Percentiles rank a stretch among this genome's conserved stretches.
Conservation (phyloP, 2,888 invertebrate species). For the Thera obeliscata region DNA sequence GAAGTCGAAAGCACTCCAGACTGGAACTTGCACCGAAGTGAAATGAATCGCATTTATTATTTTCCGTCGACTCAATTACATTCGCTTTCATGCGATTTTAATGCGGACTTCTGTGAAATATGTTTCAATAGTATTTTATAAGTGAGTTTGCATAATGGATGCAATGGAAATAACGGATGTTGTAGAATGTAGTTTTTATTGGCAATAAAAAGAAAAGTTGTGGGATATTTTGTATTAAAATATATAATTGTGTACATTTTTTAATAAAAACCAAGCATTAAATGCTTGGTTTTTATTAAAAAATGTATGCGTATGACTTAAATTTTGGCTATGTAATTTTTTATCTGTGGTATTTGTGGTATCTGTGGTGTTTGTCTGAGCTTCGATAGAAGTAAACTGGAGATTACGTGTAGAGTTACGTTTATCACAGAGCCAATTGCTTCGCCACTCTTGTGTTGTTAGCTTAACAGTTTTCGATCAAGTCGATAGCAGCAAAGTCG, state of each 20-base stretch:
- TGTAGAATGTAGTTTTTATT: not conserved
- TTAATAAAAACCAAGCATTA: too few relatives aligned
- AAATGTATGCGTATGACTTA: too few relatives aligned
- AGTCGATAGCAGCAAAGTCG: slow-evolving; percentile 2
- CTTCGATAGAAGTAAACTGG: not conserved
- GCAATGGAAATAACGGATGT: slow-evolving; percentile 7
- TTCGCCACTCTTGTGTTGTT: slow-evolving; percentile 10
- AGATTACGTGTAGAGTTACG: slow-evolving; percentile 3
- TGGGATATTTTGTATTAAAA: too few relatives aligned
- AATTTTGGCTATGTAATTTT: too few relatives aligned
- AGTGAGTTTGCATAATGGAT: slow-evolving; percentile 17
- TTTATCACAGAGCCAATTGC: slow-evolving; percentile 6
- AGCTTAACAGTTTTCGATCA: slow-evolving; percentile 23
- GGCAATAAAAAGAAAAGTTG: not conserved
- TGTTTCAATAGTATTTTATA: slow-evolving; percentile 37
- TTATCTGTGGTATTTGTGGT: too few relatives aligned
- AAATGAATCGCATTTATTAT: slow-evolving; percentile 51
- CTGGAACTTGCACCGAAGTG: slow-evolving; percentile 41
- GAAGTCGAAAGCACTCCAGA: slow-evolving; percentile 43
- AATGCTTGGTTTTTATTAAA: too few relatives aligned
- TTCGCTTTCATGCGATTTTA: slow-evolving; percentile 49
- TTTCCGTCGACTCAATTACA: slow-evolving; percentile 46
- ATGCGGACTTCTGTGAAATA: slow-evolving; percentile 49
- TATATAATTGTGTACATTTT: too few relatives aligned
- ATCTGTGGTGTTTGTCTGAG: not conserved